Evolutionary conservation across 2,113 vertebrate genomes (phyloP).

Genomic region (Saccopteryx leptura): DNA sequence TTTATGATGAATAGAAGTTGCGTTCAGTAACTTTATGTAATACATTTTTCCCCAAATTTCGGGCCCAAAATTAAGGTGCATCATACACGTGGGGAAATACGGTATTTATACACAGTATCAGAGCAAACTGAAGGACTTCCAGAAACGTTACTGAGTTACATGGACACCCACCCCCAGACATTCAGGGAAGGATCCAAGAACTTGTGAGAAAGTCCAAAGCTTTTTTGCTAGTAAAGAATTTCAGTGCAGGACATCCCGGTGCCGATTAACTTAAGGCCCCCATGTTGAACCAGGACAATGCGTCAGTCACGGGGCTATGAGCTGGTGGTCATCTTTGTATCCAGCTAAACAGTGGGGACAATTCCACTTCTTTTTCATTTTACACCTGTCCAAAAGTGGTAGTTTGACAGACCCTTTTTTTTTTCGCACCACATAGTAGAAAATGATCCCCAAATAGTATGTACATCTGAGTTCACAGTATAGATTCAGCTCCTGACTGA

Average conservation of each 20-base stretch:
- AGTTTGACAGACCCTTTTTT: not conserved
- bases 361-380: slow-evolving; percentile 32
- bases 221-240: not conserved
- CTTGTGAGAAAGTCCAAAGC: not conserved
- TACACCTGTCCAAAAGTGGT: not conserved
- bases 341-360: not conserved
- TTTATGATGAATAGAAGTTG: no score
- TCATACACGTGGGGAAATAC: no score
- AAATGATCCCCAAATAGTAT: slow-evolving; percentile 2
- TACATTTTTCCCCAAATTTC: no score
- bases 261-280: not conserved
- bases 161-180: not conserved
- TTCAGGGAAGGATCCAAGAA: slow-evolving; percentile 32
- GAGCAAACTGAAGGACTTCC: not conserved
- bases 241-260: not conserved
- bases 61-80: no score
- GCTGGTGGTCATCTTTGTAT: not conserved
- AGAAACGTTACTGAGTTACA: not conserved
- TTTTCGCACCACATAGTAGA: not conserved
- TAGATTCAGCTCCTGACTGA: not conserved
- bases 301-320: not conserved
- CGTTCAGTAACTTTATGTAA: no score
- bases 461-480: not conserved
- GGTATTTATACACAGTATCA: not conserved
- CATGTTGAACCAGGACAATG: not conserved